Conservation (phyloP, 2,797 vertebrate species). For the Agapornis canus region DNA sequence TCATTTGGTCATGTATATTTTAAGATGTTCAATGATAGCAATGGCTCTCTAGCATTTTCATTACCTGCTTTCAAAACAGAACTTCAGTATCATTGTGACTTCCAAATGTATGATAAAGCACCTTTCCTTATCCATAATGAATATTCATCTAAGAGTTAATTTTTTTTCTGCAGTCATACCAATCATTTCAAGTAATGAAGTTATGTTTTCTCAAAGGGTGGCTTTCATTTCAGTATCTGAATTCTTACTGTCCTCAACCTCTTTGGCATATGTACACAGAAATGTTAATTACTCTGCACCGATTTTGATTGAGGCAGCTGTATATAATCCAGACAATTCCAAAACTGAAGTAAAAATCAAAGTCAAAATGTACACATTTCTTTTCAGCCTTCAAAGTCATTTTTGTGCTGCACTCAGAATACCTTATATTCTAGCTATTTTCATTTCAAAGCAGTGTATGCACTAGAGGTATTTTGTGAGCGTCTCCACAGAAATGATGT, state of each 20-base stretch:
- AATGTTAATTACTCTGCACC: not conserved
- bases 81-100: not conserved
- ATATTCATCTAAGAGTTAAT: not conserved
- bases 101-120: not conserved
- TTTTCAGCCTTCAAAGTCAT: not conserved
- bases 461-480: not conserved
- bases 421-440: not conserved
- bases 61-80: not conserved
- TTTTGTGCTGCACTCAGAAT: not conserved
- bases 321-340: not conserved
- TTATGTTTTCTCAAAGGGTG: slow-evolving; percentile 13
- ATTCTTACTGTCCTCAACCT: slow-evolving; percentile 9
- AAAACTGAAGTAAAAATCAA: slow-evolving; percentile 2
- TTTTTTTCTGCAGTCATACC: not conserved
- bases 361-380: not conserved
- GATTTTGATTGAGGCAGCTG: not conserved
- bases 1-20: not conserved
- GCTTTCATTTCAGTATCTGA: not conserved
- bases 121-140: not conserved
- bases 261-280: not conserved
- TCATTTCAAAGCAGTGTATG: not conserved
- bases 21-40: not conserved
- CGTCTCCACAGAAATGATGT: not conserved
- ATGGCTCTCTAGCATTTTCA: not conserved
- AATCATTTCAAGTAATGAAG: not conserved